Evolutionary conservation across 2,888 invertebrate genomes (phyloP).

Genomic region (Eulithis testata): DNA sequence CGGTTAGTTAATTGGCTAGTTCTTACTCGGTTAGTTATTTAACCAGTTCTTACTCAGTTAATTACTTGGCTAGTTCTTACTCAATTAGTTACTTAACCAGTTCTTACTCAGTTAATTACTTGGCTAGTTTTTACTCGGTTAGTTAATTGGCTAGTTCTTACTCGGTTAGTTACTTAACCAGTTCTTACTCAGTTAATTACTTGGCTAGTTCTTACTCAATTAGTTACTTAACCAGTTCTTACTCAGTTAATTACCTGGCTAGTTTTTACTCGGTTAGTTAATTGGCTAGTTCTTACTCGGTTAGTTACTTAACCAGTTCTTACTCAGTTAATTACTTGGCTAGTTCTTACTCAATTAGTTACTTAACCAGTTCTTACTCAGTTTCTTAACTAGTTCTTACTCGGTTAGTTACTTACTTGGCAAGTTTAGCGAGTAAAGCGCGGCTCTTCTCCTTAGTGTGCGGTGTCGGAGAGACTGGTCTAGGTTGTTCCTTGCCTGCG

Average conservation of each 20-base stretch:
- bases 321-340: not conserved
- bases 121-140: too few species aligned
- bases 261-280: not conserved
- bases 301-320: not conserved
- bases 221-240: not conserved
- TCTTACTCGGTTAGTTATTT: not conserved
- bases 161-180: not conserved
- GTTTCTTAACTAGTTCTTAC: not conserved
- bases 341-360: not conserved
- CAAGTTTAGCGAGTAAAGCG: conserved; percentile 91
- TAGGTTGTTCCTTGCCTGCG: conserved; percentile 71
- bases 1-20: not conserved
- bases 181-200: too few species aligned
- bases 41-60: not conserved
- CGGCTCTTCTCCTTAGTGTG: conserved; percentile 80
- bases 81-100: too few species aligned
- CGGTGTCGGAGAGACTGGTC: conserved; percentile 54
- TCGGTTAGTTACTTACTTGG: conserved; percentile 84
- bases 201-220: not conserved
- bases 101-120: too few species aligned
- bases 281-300: not conserved
- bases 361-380: not conserved
- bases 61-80: conserved; percentile 84
- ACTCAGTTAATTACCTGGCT: not conserved
- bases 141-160: not conserved